A percentile compares a stretch with the other conserved stretches of the same genome.
phyloP scores from a whole-genome alignment of 2,797 vertebrate genomes.

The Sylvilagus floridanus region DNA sequence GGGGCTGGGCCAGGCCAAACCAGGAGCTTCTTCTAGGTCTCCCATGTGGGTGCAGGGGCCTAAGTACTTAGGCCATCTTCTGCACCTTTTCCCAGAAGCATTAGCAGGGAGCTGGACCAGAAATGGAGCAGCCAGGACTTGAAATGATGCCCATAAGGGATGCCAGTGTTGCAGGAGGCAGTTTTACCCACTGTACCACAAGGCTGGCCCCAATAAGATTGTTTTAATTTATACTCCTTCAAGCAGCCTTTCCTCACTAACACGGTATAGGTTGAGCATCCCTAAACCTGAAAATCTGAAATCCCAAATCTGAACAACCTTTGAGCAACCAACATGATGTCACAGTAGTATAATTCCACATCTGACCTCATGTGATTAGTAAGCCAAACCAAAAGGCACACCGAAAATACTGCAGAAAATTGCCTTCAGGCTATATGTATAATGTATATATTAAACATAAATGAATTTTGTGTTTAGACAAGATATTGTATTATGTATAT shows the following conservation, averaged over 20 bases:
- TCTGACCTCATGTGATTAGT: not conserved
- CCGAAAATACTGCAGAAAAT: not conserved
- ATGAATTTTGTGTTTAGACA: not conserved
- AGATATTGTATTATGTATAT: not conserved
- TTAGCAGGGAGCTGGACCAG: too few relatives aligned
- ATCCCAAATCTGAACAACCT: not conserved
- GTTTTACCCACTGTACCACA: too few relatives aligned
- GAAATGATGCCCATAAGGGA: too few relatives aligned
- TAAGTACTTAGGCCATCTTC: too few relatives aligned
- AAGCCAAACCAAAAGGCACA: not conserved
- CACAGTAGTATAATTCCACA: not conserved
- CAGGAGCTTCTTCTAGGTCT: too few relatives aligned
- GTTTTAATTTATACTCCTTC: slow-evolving; percentile 43
- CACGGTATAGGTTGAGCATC: not conserved
- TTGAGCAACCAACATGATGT: not conserved
- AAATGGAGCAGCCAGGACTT: too few relatives aligned
- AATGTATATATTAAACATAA: not conserved
- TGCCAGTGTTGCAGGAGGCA: too few relatives aligned
- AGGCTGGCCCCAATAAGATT: not conserved
- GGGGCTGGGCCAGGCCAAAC: too few relatives aligned
- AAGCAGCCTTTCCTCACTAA: slow-evolving; percentile 34
- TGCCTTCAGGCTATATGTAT: not conserved
- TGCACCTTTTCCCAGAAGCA: too few relatives aligned
- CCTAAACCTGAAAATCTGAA: not conserved
- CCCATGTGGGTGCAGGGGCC: too few relatives aligned